Conservation (phyloP, 53 echinoderm and acorn worm genomes). For the Holothuria leucospilota region DNA sequence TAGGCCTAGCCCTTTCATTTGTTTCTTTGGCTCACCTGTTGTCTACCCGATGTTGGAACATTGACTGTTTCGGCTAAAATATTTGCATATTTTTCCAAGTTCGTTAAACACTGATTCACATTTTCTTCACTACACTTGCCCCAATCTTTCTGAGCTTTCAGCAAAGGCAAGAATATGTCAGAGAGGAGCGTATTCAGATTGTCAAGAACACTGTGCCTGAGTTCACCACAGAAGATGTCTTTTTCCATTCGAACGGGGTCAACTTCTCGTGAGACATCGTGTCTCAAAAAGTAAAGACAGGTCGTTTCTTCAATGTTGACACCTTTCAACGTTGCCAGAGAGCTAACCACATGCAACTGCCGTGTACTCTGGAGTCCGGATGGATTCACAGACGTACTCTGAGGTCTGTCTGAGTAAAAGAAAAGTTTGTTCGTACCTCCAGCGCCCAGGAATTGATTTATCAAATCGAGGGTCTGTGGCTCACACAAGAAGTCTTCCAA, state of each 20-base stretch:
- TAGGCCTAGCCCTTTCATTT: no score
- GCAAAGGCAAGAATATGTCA: constrained; percentile 87
- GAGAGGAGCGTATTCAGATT: constrained; percentile 94
- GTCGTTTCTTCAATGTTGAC: constrained; percentile 98
- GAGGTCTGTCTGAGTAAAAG: constrained; percentile 98
- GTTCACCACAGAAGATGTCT: constrained; percentile 97
- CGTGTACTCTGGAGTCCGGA: constrained; percentile 96
- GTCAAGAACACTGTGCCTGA: constrained; percentile 91
- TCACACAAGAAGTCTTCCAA: constrained; percentile 95
- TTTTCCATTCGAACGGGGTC: constrained; percentile 99
- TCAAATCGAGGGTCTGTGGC: constrained; percentile 85
- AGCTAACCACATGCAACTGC: constrained; percentile 90
- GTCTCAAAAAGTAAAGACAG: constrained; percentile 92
- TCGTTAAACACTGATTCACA: constrained; percentile 82
- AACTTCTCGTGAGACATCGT: constrained; percentile 82
- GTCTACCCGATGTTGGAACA: constrained; percentile 85
- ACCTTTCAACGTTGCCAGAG: constrained; percentile 87
- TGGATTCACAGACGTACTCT: constrained; percentile 75
- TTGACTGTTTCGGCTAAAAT: constrained; percentile 89
- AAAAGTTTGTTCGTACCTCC: constrained; percentile 96
- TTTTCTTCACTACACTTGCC: constrained; percentile 91
- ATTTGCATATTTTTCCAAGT: constrained; percentile 84
- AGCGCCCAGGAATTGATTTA: constrained; percentile 91
- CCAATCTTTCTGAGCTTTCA: constrained; percentile 96
- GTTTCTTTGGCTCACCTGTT: constrained; percentile 71